Percentiles rank a stretch among this genome's conserved stretches.
Evolutionary conservation across 1,140 invertebrate species (phyloP).

Genomic region (Sogatella furcifera): DNA sequence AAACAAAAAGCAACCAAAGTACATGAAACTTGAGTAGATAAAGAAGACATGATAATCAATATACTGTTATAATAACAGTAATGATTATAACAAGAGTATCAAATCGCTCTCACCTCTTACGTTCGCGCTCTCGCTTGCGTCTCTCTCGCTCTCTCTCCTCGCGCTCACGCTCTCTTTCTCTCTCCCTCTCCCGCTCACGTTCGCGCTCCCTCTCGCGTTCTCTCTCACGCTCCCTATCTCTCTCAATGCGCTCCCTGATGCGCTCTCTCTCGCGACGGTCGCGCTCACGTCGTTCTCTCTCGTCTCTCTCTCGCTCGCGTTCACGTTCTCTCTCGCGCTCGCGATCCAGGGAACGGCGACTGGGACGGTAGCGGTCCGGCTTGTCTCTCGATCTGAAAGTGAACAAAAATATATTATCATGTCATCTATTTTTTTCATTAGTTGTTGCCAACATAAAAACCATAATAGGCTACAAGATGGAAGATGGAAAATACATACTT

Average conservation of each 20-base stretch:
- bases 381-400: conserved; percentile 28
- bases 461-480: too few relatives aligned
- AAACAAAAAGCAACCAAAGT: too few relatives aligned
- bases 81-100: too few relatives aligned
- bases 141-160: conserved; percentile 32
- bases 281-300: conserved; percentile 10
- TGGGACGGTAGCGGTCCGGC: conserved; percentile 29
- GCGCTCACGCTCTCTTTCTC: conserved; percentile 32
- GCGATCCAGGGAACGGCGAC: conserved; percentile 20
- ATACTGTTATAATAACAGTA: too few relatives aligned
- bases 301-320: conserved; percentile 17
- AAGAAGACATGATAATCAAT: too few relatives aligned
- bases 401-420: background rate
- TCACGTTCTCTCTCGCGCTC: conserved; percentile 23
- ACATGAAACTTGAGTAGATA: too few relatives aligned
- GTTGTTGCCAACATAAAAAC: too few relatives aligned
- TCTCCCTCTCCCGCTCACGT: conserved; percentile 22
- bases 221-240: conserved; percentile 9
- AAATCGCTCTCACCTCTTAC: conserved; percentile 28
- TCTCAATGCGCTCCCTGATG: conserved; percentile 19
- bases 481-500: too few relatives aligned
- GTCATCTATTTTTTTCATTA: too few relatives aligned
- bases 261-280: conserved; percentile 20
- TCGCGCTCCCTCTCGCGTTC: conserved; percentile 23
- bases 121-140: conserved; percentile 3